Base-by-base conservation (phyloP, 1,140 invertebrate genomes). In the Pseudomyrmex concolor region DNA sequence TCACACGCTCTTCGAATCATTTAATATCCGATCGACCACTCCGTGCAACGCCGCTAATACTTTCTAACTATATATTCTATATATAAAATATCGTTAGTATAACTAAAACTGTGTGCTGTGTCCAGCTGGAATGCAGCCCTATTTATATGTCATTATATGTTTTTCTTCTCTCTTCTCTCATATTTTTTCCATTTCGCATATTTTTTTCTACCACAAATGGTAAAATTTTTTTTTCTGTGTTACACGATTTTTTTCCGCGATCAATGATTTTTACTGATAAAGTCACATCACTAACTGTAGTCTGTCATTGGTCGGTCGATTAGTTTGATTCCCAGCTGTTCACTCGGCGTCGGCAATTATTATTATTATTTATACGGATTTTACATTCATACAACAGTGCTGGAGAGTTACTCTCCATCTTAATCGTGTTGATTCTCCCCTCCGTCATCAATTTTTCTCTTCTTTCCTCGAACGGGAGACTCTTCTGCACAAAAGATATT, bases 381-480 rank as follows among this genome's bases (percentile, higher is more conserved):
- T 93, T 92, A 94, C 91, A 94, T 88, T 94, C 91, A 93, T 92
- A 92, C 89, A 92, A 93, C 91, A 92, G 90, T 80, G 89, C 83
- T 89, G 85, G 91, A 92, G 91, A 88, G 34, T 86, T 86, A 81
- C 55, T 67, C 48, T 45, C 45, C 67, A 19, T 90, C 70, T 87
- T 86, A 83, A 87, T 74, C 83, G 71, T 92, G 92, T 89, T 94
- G 93, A 90, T 94, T 94, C 68, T 90, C 94, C 43, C 89, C 94
- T 51, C 92, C 94, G 22, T 95, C 95, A 89, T 97, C 96, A 89
- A 96, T 95, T 95, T 97, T 97, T 95, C 96, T 95, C 91, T 97
- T 97, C 91, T 96, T 96, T 73, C 96, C 96, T 94, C 96, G 93
- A 64, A 94, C 94, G 87, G 95, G 94, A 89, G 95, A 92, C 80